Conservation (phyloP, 2,113 vertebrate genomes). For the Pyxicephalus adspersus region DNA sequence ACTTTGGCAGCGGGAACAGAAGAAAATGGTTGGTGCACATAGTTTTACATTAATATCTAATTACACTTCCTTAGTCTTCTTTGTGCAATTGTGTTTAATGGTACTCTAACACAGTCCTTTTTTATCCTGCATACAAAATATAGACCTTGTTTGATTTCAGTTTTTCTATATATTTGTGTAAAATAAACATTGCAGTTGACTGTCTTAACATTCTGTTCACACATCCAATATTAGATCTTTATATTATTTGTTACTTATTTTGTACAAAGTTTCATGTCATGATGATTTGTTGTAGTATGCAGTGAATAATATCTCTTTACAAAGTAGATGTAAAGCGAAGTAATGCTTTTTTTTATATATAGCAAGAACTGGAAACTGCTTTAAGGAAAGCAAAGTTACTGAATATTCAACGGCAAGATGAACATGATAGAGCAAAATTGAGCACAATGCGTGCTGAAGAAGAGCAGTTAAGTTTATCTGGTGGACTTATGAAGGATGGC, state of each 20-base stretch:
- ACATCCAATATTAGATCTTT: no score
- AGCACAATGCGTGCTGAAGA: conserved; percentile 88
- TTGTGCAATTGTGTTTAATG: not conserved
- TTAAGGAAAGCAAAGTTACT: conserved; percentile 87
- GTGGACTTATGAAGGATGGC: conserved; percentile 71
- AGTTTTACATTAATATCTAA: not conserved
- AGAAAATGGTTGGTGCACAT: conserved; percentile 86
- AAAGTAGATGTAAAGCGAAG: no score
- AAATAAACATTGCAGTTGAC: no score
- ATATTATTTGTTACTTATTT: no score
- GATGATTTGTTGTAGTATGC: no score
- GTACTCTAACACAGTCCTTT: no score
- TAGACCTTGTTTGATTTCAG: no score
- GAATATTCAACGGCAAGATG: conserved; percentile 88
- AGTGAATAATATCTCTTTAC: no score
- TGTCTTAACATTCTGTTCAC: no score
- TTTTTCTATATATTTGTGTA: no score
- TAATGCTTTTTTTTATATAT: conserved; percentile 47
- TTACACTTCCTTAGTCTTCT: not conserved
- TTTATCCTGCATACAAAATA: not conserved
- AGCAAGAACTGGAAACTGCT: conserved; percentile 91
- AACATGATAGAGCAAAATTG: conserved; percentile 91
- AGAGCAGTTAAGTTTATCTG: conserved; percentile 76
- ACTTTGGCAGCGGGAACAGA: conserved; percentile 94
- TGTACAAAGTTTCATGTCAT: no score